A percentile compares a stretch with the other conserved stretches of the same genome.
phyloP scores from a whole-genome alignment of 2,888 invertebrate genomes.

The Cremastobaeus sp. region DNA sequence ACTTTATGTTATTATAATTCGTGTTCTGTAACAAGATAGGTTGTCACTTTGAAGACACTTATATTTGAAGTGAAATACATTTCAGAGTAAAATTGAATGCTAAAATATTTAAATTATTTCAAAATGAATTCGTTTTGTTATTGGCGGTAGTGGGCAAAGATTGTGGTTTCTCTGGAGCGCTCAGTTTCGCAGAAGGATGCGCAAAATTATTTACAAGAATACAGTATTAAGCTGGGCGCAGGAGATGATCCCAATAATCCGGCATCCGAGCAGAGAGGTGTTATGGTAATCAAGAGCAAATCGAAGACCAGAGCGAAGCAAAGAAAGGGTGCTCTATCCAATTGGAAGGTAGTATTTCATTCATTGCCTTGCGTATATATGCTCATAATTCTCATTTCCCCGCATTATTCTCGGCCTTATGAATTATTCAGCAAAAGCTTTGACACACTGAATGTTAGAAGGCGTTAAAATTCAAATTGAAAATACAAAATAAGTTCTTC shows the following conservation, averaged over 20 bases:
- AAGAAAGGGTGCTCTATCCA: slow-evolving; percentile 95
- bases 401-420: slow-evolving; percentile 54
- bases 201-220: slow-evolving; percentile 94
- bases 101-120: slow-evolving; percentile 30
- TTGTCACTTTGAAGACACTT: too few relatives aligned
- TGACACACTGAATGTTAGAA: slow-evolving; percentile 55
- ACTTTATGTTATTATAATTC: too few relatives aligned
- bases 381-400: slow-evolving; percentile 57
- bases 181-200: slow-evolving; percentile 94
- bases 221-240: slow-evolving; percentile 94
- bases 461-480: slow-evolving; percentile 55
- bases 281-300: slow-evolving; percentile 99
- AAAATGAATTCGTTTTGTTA: slow-evolving; percentile 37
- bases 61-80: too few relatives aligned
- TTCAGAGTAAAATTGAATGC: too few relatives aligned
- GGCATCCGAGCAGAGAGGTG: slow-evolving; percentile 91
- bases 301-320: slow-evolving; percentile 97
- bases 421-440: slow-evolving; percentile 57
- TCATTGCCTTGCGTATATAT: slow-evolving; percentile 51
- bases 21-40: too few relatives aligned
- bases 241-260: slow-evolving; percentile 86
- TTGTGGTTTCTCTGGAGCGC: slow-evolving; percentile 96
- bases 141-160: slow-evolving; percentile 93
- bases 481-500: slow-evolving; percentile 50
- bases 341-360: slow-evolving; percentile 91